Conservation (phyloP, 2,888 invertebrate species). For the Drosophila multiciliata region DNA sequence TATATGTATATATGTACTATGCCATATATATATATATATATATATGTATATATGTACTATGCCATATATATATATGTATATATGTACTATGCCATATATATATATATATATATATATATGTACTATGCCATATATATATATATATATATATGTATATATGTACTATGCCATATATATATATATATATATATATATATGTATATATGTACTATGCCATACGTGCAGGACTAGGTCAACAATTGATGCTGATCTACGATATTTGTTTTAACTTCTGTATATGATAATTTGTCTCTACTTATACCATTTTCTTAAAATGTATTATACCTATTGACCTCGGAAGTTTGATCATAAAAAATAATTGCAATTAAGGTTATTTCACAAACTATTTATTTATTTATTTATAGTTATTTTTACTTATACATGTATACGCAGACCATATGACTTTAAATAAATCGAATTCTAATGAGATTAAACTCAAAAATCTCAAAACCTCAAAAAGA, state of each 20-base stretch:
- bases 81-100: background rate
- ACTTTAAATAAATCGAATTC: background rate
- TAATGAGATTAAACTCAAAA: background rate
- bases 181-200: background rate
- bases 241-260: conserved; percentile 1
- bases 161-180: no score
- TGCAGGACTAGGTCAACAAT: background rate
- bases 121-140: background rate
- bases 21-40: no score
- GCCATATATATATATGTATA: background rate
- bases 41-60: no score
- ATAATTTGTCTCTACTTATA: background rate
- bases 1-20: background rate
- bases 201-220: background rate
- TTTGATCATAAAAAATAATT: background rate
- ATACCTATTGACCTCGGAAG: background rate
- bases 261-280: background rate
- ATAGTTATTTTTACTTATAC: background rate
- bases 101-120: background rate
- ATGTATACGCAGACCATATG: background rate
- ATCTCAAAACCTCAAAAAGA: no score
- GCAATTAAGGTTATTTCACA: background rate
- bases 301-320: background rate
- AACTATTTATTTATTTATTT: background rate
- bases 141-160: background rate